Base-by-base conservation (phyloP, 2,888 invertebrate genomes). In the Aproaerema taeniolella region DNA sequence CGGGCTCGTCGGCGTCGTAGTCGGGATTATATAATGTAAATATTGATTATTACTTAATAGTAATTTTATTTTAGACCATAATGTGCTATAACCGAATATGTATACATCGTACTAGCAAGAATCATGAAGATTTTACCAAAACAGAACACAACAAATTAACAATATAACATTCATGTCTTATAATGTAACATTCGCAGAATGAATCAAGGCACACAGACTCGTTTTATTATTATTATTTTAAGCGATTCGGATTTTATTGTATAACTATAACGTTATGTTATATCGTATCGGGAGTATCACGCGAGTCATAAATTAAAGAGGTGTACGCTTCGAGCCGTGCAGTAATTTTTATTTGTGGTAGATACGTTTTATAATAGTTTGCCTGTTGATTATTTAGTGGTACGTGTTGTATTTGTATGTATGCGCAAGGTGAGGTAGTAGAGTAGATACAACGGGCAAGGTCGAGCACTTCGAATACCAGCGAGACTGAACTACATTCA, bases 31-130 rank as follows among this genome's bases (percentile, higher is more conserved):
- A n/a, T 45, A 61, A 64, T 81, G 81, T 85, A 81, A 79, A 83
- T 81, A 83, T 80, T 74, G 73, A 76, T 80, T 72, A 80, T 78
- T 81, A 83, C 79, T 74, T 75, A 73, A 74, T 82, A 72, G 74
- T 83, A 78, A 80, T 79, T 69, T 78, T 80, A 79, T 78, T 76
- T 74, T 83, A 82, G 80, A 79, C 67, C 74, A 65, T 70, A 67
- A 70, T 74, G 83, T 83, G 83, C 83, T 83, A 81, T 80, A 80
- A 74, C 70, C 69, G 71, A 73, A 66, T 62, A 67, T 67, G 67
- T 68, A 66, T 65, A 58, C 58, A 59, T 58, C 49, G 45, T 53
- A 52, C 50, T 50, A 47, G 49, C 50, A 52, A 47, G 52, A 45
- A 52, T 54, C 57, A 50, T 50, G 51, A 49, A 8, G 20, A 20